Conservation (phyloP, 2,888 invertebrate genomes). For the Trichopoda pennipes region DNA sequence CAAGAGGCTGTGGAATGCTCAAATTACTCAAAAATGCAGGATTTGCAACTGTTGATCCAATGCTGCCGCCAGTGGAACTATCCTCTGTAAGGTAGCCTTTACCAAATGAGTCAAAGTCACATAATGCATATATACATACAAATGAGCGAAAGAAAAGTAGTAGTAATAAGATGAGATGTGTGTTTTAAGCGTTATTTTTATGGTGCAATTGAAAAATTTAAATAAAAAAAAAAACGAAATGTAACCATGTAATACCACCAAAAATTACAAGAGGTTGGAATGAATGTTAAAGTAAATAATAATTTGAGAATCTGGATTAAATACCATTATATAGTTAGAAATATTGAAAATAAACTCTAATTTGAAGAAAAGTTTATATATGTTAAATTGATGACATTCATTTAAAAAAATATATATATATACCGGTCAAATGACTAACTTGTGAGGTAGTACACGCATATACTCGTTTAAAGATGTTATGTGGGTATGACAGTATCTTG, state of each 20-base stretch:
- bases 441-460: too few species aligned
- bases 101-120: constrained; percentile 63
- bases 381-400: too few species aligned
- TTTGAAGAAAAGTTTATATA: too few species aligned
- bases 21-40: constrained; percentile 63
- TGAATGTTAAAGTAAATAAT: too few species aligned
- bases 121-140: constrained; percentile 56
- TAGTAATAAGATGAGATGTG: constrained; percentile 58
- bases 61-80: constrained; percentile 73
- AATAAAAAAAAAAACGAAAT: neutral
- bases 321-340: too few species aligned
- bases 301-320: too few species aligned
- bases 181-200: constrained; percentile 36
- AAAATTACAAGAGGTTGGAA: neutral
- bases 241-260: neutral
- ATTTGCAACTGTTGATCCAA: constrained; percentile 53
- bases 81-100: constrained; percentile 81
- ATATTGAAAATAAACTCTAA: too few species aligned
- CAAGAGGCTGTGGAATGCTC: constrained; percentile 54
- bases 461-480: too few species aligned
- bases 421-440: too few species aligned
- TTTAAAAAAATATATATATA: too few species aligned
- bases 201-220: constrained; percentile 8
- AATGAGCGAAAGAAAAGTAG: constrained; percentile 62
- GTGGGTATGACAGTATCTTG: too few species aligned